These are phyloP conservation scores for Dermolepida albohirtum DNA, from an alignment of 2,888 invertebrate species.

Conservation along the genomic window DNA sequence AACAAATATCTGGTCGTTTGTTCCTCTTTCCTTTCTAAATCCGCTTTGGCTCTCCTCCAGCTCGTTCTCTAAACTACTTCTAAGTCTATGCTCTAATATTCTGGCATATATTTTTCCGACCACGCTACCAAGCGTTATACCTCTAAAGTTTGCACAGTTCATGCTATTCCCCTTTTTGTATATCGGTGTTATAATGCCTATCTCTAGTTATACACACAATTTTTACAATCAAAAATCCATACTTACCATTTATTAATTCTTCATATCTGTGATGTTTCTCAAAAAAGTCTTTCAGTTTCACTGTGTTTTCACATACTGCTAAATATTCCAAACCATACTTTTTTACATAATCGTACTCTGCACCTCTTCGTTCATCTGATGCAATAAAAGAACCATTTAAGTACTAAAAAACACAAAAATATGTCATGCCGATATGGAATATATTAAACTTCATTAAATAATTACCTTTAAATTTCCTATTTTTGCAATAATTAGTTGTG, in stretches of 20 bases:
- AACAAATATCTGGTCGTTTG: too few relatives aligned
- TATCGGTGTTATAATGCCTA: too few relatives aligned
- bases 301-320: conserved; percentile 66
- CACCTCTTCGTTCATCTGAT: conserved; percentile 80
- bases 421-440: neutral
- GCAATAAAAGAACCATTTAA: conserved; percentile 80
- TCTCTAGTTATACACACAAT: too few relatives aligned
- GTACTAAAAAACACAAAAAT: conserved; percentile 63
- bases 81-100: too few relatives aligned
- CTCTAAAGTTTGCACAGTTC: too few relatives aligned
- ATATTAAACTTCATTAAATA: neutral
- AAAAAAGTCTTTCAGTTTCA: conserved; percentile 70
- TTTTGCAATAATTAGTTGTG: conserved; percentile 86
- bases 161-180: too few relatives aligned
- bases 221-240: conserved; percentile 28
- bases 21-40: too few relatives aligned
- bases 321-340: conserved; percentile 82
- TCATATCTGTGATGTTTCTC: conserved; percentile 81
- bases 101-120: too few relatives aligned
- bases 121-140: too few relatives aligned
- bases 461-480: conserved; percentile 76
- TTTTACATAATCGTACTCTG: conserved; percentile 93
- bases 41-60: too few relatives aligned
- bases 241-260: conserved; percentile 79
- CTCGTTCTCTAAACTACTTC: too few relatives aligned